Percentiles rank a stretch among this genome's conserved stretches.
phyloP scores from a whole-genome alignment of 2,113 vertebrate genomes.

The Copsychus sechellarum region DNA sequence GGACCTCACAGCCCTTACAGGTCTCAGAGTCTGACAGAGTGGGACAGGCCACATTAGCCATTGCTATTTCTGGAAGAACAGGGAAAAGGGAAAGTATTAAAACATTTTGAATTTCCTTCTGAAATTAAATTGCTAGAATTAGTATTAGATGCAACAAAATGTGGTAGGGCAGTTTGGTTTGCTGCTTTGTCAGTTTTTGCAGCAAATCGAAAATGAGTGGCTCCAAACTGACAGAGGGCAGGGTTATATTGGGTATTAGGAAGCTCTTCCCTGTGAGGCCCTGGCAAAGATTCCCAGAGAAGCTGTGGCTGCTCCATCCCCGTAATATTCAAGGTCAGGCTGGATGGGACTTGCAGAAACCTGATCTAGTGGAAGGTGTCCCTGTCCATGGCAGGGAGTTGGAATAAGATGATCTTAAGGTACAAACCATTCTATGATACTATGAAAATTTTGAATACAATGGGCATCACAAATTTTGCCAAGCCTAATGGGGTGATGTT shows the following conservation, averaged over 20 bases:
- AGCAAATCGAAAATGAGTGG: neutral
- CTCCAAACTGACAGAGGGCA: neutral
- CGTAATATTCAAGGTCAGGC: neutral
- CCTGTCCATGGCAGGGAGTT: neutral
- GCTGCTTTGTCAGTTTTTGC: neutral
- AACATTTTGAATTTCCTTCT: neutral
- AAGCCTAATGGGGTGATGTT: neutral
- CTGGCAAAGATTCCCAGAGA: neutral
- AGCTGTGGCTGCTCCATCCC: neutral
- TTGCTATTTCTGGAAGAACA: neutral
- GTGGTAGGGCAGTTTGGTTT: neutral
- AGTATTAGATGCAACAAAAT: neutral
- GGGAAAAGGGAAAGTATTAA: neutral
- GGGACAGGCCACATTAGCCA: neutral
- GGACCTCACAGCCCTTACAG: fast-evolving
- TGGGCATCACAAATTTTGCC: neutral
- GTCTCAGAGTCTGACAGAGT: neutral
- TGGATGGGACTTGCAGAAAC: neutral
- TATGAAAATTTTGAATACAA: neutral
- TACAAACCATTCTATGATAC: neutral
- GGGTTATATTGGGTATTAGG: neutral
- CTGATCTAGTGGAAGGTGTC: neutral
- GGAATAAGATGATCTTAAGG: neutral
- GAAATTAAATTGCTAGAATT: neutral
- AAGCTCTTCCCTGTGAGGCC: neutral